Evolutionary conservation across 53 echinoderm and acorn worm species (phyloP), one percentile per base, ranked within the genome.

Genomic region (Crossaster papposus): DNA sequence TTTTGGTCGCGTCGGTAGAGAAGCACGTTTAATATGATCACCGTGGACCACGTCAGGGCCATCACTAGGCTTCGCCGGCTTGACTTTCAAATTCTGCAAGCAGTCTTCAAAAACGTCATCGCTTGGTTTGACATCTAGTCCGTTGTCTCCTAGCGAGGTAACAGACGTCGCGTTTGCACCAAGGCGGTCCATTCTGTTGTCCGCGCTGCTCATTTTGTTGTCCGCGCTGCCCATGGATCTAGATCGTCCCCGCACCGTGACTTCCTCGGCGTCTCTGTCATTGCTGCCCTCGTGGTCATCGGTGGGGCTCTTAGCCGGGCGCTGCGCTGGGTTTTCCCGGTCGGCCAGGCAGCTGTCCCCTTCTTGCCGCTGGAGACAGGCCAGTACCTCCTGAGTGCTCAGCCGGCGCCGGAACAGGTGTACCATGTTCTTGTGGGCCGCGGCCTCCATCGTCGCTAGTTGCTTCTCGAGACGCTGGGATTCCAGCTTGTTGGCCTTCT

Each of bases 381-480:
- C 85, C 71, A 85, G 73, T 17, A 85, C 51, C 31, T 85, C 85
- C 22, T 73, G 72, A n/a, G 85, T 71, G 54, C 73, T 85, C 34
- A 85, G 50, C 70, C 85, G 28, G 12, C 73, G 72, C 20, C 54
- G 44, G 53, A 85, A 85, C 53, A 85, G 53, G 3, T 54, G 51
- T 10, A 85, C 85, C 73, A 85, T 85, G 54, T 72, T 73, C 85
- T 85, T 85, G 26, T 85, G 85, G 31, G 85, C 50, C 23, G 51
- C 15, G 29, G 85, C 72, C 70, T 85, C 85, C 85, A 85, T 72
- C 17, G 71, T 51, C 54, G 38, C 24, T 10, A 85, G 72, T 20
- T 73, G 85, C 54, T 72, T 52, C 73, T 85, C 51, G 20, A 85
- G 73, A 11, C 73, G 72, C 20, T 72, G 85, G 22, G 72, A 53